A percentile compares a stretch with the other conserved stretches of the same genome.
Evolutionary conservation across 2,797 vertebrate species (phyloP).

Genomic region (Labeo calbasu): DNA sequence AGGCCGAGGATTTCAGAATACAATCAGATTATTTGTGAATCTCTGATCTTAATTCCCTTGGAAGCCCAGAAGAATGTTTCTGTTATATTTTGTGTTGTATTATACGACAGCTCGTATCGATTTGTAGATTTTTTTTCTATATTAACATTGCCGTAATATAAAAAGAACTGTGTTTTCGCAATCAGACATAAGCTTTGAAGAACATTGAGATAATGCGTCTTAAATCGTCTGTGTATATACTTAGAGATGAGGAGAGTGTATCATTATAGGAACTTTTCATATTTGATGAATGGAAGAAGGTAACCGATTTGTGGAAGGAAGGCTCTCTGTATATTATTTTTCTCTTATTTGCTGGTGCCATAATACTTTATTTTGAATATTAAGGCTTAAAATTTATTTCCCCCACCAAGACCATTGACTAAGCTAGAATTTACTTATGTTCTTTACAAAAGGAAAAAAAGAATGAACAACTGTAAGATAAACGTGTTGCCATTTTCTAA

Average conservation of each 20-base stretch:
- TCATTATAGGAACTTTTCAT: slow-evolving; percentile 26
- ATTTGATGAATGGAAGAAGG: slow-evolving; percentile 19
- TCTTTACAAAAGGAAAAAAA: neutral
- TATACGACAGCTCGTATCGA: slow-evolving; percentile 2
- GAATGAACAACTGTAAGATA: neutral
- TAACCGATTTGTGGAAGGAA: slow-evolving; percentile 24
- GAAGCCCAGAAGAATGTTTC: slow-evolving; percentile 16
- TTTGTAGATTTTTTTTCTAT: slow-evolving; percentile 14
- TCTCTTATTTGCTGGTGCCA: slow-evolving; percentile 61
- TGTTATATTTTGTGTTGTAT: slow-evolving; percentile 2
- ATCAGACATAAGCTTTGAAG: slow-evolving; percentile 49
- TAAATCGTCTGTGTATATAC: slow-evolving; percentile 27
- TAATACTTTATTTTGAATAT: slow-evolving; percentile 54
- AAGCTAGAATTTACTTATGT: slow-evolving; percentile 49
- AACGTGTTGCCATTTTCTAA: neutral
- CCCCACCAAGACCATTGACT: slow-evolving; percentile 24
- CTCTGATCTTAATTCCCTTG: slow-evolving; percentile 2
- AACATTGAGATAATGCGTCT: slow-evolving; percentile 33
- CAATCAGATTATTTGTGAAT: slow-evolving; percentile 1
- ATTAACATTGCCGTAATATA: slow-evolving; percentile 24
- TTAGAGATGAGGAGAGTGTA: slow-evolving; percentile 14
- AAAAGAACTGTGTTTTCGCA: slow-evolving; percentile 24
- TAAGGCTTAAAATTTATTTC: slow-evolving; percentile 17
- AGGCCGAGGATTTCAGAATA: neutral
- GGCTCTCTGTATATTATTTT: slow-evolving; percentile 32